These are phyloP conservation scores for Cyprichromis sp. DNA, from an alignment of 2,113 vertebrate species.

Conservation along the genomic window DNA sequence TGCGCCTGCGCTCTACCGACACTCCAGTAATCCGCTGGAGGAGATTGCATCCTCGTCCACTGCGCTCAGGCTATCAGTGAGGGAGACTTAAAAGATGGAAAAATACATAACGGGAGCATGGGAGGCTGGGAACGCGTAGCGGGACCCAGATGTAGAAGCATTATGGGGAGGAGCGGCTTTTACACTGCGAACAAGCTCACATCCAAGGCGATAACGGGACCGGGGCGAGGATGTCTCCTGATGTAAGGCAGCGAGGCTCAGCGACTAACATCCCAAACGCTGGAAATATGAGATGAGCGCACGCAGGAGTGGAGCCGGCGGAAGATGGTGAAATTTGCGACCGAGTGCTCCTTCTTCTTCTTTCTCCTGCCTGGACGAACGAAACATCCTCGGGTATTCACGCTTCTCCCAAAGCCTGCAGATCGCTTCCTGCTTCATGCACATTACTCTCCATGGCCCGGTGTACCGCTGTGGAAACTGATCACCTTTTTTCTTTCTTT, in stretches of 20 bases:
- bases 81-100: conserved; percentile 21
- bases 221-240: conserved; percentile 29
- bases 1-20: conserved; percentile 73
- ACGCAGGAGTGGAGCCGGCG: conserved; percentile 3
- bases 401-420: not conserved
- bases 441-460: not conserved
- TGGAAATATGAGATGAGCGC: conserved; percentile 26
- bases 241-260: conserved; percentile 9
- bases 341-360: not conserved
- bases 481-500: not conserved
- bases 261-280: not conserved
- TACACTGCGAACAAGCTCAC: not conserved
- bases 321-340: not conserved
- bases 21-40: conserved; percentile 67
- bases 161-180: not conserved
- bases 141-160: not conserved
- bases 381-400: not conserved
- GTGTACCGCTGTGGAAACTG: not conserved
- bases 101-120: not conserved
- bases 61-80: conserved; percentile 38
- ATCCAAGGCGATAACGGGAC: conserved; percentile 28
- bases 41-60: conserved; percentile 57
- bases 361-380: not conserved
- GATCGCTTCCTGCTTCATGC: not conserved
- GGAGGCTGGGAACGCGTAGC: not conserved